Evolutionary conservation across 2,797 vertebrate genomes (phyloP).

Genomic region (Dromococcyx pavoninus): DNA sequence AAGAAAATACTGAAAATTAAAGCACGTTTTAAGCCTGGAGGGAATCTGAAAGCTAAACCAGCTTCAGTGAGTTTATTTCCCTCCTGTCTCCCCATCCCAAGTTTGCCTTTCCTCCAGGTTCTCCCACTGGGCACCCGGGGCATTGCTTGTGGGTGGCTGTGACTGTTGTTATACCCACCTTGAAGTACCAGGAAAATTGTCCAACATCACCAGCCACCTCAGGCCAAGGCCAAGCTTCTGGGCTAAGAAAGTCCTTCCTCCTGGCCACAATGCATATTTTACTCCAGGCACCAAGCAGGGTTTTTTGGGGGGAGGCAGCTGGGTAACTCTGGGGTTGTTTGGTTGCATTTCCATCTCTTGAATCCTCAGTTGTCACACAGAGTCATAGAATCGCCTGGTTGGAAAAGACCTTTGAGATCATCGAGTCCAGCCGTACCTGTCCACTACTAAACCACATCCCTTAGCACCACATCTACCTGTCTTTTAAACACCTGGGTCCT

Average conservation of each 20-base stretch:
- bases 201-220: neutral
- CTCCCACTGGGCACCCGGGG: neutral
- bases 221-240: neutral
- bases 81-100: neutral
- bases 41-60: neutral
- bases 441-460: too few relatives aligned
- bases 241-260: neutral
- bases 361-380: neutral
- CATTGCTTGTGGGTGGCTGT: neutral
- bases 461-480: too few relatives aligned
- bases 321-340: neutral
- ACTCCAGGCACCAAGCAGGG: neutral
- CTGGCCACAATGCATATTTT: neutral
- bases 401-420: too few relatives aligned
- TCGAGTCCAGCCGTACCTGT: too few relatives aligned
- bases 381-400: too few relatives aligned
- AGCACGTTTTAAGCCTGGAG: neutral
- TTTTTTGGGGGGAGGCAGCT: neutral
- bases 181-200: neutral
- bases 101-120: neutral
- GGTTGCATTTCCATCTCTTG: neutral
- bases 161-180: neutral
- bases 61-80: neutral
- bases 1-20: neutral
- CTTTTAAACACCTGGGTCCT: neutral